Evolutionary conservation across 23 tunicate species (phyloP), one percentile per base, ranked within the genome.

Genomic region (Corella eumyota): DNA sequence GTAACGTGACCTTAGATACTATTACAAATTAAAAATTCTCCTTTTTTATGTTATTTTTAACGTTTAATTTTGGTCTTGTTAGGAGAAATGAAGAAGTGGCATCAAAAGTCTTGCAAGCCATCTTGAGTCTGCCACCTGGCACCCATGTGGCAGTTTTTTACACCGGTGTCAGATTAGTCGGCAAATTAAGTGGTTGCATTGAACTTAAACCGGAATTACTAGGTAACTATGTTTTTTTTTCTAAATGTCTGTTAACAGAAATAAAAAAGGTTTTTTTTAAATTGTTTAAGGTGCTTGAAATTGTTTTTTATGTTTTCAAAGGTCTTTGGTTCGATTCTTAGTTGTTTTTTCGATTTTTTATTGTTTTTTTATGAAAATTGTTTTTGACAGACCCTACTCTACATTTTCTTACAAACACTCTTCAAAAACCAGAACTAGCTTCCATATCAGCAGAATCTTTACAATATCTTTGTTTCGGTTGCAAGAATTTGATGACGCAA

Each of bases 21-120:
- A n/a, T n/a, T n/a, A n/a, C n/a, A n/a, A n/a, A n/a, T n/a, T n/a
- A n/a, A n/a, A n/a, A n/a, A n/a, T n/a, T n/a, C n/a, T n/a, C n/a
- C n/a, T n/a, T n/a, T n/a, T n/a, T n/a, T n/a, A n/a, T n/a, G n/a
- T n/a, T n/a, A n/a, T n/a, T n/a, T n/a, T n/a, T n/a, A n/a, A n/a
- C n/a, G n/a, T 48, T 26, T 48, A 4, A 4, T 2, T 48, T 48
- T 48, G 21, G 2, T 53, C 21, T 30, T 67, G 46, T 19, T 46
- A 76, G 83, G 32, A 55, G 22, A 50, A 88, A 88, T 29, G 72
- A 71, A 3, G 32, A 62, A 6, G 88, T 79, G 30, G 76, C 69
- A 19, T 81, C 88, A 31, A 88, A 79, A 73, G 88, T 88, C 0
- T 55, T 88, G 23, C 88, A 88, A 78, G 96, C 96, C 6, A 73